Evolutionary conservation across 1,140 invertebrate genomes (phyloP), one percentile per base, ranked within the genome.

Genomic region (Cotesia vestalis): DNA sequence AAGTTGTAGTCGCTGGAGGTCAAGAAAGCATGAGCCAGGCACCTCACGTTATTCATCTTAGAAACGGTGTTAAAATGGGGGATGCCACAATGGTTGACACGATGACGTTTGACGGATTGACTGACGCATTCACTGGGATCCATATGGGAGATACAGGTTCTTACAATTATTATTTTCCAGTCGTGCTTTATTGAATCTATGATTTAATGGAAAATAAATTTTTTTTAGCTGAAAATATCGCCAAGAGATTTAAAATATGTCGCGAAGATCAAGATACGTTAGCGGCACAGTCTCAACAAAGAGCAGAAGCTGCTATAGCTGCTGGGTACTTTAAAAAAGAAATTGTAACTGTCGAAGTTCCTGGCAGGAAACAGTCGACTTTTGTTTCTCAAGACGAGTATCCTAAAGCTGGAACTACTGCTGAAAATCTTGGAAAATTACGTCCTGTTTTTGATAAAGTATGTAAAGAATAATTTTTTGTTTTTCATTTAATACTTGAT

Each of bases 101-200:
- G 1, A 90, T 96, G 88, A 40, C 95, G 6, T 77, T 79, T 27
- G 95, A 97, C 89, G 95, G 94, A 1, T 87, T 97, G 4, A 94
- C 90, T 4, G 94, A 96, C 88, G 92, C 93, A 8, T 94, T 96
- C 83, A 80, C 90, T 77, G 88, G 90, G 75, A 90, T 93, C 73
- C 94, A 94, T 77, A 96, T 97, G 95, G 95, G 94, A 70, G 85
- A 94, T 59, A 97, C 95, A 78, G 93, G 93, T 94, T 86, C 69
- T 34, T n/a, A 34, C 14, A 11, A 5, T 60, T n/a, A 6, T 69
- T 66, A 36, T 57, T 62, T 20, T 55, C 69, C 17, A 55, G 61
- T 53, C 12, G 40, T 34, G 40, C 27, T 61, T 12, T 59, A 20
- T 4, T 59, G 35, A 46, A 27, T 11, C 40, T 57, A 27, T 27